Percentiles rank a stretch among this genome's conserved stretches.
These are phyloP conservation scores for Spondyliosoma cantharus DNA, from an alignment of 2,797 vertebrate species.

Conservation along the genomic window DNA sequence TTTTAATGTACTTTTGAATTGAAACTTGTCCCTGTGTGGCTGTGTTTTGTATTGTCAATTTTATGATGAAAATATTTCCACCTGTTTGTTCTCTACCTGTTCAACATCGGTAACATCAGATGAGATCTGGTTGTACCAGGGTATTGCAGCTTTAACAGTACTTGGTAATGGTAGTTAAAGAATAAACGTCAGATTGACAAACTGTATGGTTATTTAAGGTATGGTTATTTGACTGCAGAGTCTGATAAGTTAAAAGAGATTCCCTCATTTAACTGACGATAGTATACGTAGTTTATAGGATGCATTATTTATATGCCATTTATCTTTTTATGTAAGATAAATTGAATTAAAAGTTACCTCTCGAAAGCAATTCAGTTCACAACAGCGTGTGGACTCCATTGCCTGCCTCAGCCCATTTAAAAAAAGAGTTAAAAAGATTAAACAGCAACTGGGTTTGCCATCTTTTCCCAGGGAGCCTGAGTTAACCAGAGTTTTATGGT, in stretches of 20 bases:
- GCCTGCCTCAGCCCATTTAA: conserved; percentile 15
- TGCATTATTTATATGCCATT: not conserved
- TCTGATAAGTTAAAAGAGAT: conserved; percentile 24
- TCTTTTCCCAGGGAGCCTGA: conserved; percentile 47
- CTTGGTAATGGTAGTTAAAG: conserved; percentile 75
- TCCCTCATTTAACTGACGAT: not conserved
- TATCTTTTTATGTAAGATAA: conserved; percentile 2
- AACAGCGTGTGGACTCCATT: conserved; percentile 1
- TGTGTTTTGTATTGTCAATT: conserved; percentile 79
- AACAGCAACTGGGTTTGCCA: conserved; percentile 47
- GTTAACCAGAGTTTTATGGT: conserved; percentile 54
- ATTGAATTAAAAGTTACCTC: not conserved
- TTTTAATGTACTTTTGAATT: conserved; percentile 80
- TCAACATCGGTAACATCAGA: conserved; percentile 55
- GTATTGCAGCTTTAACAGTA: conserved; percentile 58
- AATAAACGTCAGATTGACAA: conserved; percentile 81
- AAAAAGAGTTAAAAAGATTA: conserved; percentile 32
- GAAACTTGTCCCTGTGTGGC: conserved; percentile 76
- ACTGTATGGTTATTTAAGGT: conserved; percentile 69
- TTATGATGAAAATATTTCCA: conserved; percentile 68
- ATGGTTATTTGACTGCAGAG: conserved; percentile 73
- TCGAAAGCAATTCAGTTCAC: conserved; percentile 10
- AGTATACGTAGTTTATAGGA: not conserved
- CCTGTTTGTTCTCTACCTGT: conserved; percentile 76
- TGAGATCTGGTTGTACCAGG: conserved; percentile 64